Conservation (phyloP, 2,113 vertebrate genomes). For the Boleophthalmus pectinirostris region DNA sequence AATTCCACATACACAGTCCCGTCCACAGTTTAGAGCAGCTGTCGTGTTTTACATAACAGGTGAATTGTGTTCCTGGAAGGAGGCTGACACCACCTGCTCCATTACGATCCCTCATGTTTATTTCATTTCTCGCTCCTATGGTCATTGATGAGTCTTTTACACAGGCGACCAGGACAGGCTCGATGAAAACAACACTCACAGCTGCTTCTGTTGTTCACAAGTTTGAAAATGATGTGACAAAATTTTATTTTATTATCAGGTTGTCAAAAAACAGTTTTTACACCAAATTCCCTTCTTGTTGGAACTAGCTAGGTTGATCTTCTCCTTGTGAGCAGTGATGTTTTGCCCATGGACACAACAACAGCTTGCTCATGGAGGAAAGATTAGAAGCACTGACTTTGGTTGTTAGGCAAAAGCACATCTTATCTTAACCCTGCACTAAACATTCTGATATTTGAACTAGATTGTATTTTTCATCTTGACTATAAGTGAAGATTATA, state of each 20-base stretch:
- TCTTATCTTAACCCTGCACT: background rate
- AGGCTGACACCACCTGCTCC: slow-evolving; percentile 4
- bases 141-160: slow-evolving; percentile 25
- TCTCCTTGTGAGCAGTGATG: background rate
- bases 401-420: background rate
- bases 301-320: background rate
- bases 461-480: background rate
- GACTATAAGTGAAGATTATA: too few species aligned
- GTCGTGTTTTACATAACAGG: background rate
- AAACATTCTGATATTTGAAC: background rate
- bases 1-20: background rate
- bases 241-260: too few species aligned
- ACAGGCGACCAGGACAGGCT: background rate
- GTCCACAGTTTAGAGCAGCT: background rate
- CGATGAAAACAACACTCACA: background rate
- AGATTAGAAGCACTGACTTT: too few species aligned
- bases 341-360: background rate
- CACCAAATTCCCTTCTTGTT: background rate
- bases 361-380: background rate
- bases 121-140: background rate
- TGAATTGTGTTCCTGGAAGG: slow-evolving; percentile 10
- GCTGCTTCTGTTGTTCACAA: background rate
- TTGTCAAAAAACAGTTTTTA: background rate
- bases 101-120: slow-evolving; percentile 5
- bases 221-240: background rate